Percentiles rank a stretch among this genome's conserved stretches.
Evolutionary conservation across 2,797 vertebrate genomes (phyloP).

Genomic region (Gallinago nigripennis): DNA sequence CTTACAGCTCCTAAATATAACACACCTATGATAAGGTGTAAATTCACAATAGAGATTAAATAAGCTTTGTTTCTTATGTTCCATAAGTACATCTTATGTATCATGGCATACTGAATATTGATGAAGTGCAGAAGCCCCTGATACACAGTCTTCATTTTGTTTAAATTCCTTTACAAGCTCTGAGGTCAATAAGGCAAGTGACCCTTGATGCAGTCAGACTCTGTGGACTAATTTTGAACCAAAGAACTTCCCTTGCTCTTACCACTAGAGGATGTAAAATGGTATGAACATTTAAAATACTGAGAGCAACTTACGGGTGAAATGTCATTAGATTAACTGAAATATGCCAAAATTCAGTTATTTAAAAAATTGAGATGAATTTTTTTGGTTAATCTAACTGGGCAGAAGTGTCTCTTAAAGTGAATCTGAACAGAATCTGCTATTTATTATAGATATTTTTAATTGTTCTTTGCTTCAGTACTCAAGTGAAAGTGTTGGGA

Average conservation of each 20-base stretch:
- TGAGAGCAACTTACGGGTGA: neutral
- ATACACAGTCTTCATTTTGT: neutral
- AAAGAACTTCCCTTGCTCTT: neutral
- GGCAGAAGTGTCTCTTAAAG: neutral
- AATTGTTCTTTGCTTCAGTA: neutral
- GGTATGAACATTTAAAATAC: neutral
- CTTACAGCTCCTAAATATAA: neutral
- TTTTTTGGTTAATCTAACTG: neutral
- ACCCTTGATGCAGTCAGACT: neutral
- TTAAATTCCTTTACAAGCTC: neutral
- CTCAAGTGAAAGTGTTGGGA: neutral
- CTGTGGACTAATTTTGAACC: neutral
- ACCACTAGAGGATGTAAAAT: neutral
- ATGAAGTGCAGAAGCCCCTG: neutral
- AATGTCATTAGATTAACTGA: neutral
- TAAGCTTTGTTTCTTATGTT: neutral
- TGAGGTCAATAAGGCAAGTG: neutral
- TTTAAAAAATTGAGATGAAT: neutral
- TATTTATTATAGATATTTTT: neutral
- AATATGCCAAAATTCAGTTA: neutral
- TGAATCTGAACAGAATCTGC: neutral
- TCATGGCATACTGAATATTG: neutral
- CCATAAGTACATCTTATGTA: neutral
- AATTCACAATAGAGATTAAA: neutral
- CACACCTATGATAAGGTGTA: fast-evolving